phyloP scores from a whole-genome alignment of 2,888 invertebrate species.

The Leptinotarsa rubiginosa region DNA sequence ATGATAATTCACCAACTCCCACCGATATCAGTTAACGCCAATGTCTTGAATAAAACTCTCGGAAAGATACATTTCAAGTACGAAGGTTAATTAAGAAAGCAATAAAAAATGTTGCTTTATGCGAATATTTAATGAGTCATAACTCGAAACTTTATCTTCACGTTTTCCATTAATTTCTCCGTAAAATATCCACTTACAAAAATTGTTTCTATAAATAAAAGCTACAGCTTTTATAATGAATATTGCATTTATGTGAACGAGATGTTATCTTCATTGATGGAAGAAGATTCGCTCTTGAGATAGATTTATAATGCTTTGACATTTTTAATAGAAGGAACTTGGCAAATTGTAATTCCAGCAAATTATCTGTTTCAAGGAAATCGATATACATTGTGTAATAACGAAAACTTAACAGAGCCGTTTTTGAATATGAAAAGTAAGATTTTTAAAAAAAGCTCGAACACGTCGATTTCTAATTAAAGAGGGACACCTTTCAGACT shows the following conservation, averaged over 20 bases:
- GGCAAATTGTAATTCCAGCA: neutral
- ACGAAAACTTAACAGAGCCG: no score
- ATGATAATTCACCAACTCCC: constrained; percentile 1
- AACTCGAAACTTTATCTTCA: constrained; percentile 52
- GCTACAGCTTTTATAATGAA: constrained; percentile 29
- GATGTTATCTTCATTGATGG: constrained; percentile 22
- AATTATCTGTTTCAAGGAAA: neutral
- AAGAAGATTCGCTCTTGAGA: constrained; percentile 12
- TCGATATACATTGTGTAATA: no score
- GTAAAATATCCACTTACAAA: constrained; percentile 47
- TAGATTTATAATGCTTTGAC: neutral
- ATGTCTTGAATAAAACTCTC: constrained; percentile 25
- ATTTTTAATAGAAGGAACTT: neutral
- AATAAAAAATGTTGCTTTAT: constrained; percentile 55
- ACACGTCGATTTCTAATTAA: no score
- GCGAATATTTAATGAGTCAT: constrained; percentile 54
- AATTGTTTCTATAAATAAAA: constrained; percentile 45
- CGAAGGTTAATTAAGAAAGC: constrained; percentile 50
- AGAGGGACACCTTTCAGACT: no score
- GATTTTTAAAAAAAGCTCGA: no score
- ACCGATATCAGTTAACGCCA: constrained; percentile 13
- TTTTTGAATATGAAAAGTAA: no score
- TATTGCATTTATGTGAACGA: constrained; percentile 19
- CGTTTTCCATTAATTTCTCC: constrained; percentile 51
- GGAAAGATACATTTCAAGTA: constrained; percentile 47